These are phyloP conservation scores for Andrena hattorfiana DNA, from an alignment of 2,888 invertebrate species.

Conservation along the genomic window DNA sequence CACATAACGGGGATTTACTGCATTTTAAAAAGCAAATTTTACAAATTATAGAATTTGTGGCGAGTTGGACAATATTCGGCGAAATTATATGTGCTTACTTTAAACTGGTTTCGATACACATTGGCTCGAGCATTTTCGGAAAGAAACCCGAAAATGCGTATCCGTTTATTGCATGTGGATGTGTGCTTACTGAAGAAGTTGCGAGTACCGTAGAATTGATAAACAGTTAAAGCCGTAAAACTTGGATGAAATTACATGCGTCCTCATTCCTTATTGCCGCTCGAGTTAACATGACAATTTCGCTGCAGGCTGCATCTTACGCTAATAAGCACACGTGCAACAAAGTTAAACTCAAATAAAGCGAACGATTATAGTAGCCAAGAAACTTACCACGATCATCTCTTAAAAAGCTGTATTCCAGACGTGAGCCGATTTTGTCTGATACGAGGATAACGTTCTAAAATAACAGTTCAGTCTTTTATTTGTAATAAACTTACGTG, in stretches of 20 bases:
- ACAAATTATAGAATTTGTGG: too few relatives aligned
- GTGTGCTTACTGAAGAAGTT: neutral
- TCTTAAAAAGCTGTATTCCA: too few relatives aligned
- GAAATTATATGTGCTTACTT: too few relatives aligned
- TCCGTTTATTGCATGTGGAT: neutral
- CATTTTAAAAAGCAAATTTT: too few relatives aligned
- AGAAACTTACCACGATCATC: neutral
- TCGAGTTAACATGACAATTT: constrained; percentile 31
- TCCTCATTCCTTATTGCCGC: constrained; percentile 17
- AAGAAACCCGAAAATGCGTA: neutral
- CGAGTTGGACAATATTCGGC: too few relatives aligned
- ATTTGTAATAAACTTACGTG: too few relatives aligned
- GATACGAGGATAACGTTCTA: too few relatives aligned
- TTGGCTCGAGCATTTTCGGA: too few relatives aligned
- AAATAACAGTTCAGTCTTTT: too few relatives aligned
- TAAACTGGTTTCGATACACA: too few relatives aligned
- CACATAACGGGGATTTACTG: too few relatives aligned
- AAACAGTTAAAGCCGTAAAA: constrained; percentile 2
- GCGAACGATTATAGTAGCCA: constrained; percentile 10
- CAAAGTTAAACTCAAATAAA: constrained; percentile 18
- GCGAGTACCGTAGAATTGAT: constrained; percentile 16
- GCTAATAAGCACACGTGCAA: constrained; percentile 37
- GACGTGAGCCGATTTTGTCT: too few relatives aligned
- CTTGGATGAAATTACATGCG: constrained; percentile 16
- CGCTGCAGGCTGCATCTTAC: constrained; percentile 8